phyloP scores from a whole-genome alignment of 2,797 vertebrate genomes.

The Salarias fasciatus region DNA sequence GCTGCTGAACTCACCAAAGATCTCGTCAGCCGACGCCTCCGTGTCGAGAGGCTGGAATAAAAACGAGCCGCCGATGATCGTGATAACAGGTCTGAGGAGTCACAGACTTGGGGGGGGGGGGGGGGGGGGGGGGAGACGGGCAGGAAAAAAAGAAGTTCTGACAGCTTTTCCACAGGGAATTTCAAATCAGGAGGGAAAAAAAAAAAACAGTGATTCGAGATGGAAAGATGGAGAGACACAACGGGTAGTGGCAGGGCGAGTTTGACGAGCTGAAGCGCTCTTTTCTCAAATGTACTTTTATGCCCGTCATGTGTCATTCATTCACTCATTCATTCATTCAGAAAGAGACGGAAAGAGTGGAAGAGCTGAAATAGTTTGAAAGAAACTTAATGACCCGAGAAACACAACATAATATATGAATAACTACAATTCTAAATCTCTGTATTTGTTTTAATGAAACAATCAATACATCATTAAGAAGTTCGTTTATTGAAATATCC shows the following conservation, averaged over 20 bases:
- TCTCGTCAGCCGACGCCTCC: conserved; percentile 16
- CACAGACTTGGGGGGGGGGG: conserved; percentile 12
- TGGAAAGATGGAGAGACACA: conserved; percentile 10
- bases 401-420: no score
- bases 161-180: conserved; percentile 46
- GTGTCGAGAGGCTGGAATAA: conserved; percentile 45
- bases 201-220: conserved; percentile 16
- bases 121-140: conserved; percentile 12
- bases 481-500: no score
- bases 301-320: neutral
- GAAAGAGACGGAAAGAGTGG: neutral
- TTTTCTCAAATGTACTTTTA: conserved; percentile 21
- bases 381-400: no score
- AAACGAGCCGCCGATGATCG: conserved; percentile 38
- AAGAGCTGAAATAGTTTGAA: no score
- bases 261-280: conserved; percentile 7
- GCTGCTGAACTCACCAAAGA: conserved; percentile 21
- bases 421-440: no score
- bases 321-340: neutral
- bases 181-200: conserved; percentile 17
- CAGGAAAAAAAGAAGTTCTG: conserved; percentile 29
- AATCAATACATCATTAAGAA: no score
- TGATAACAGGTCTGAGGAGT: conserved; percentile 54
- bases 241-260: conserved; percentile 2
- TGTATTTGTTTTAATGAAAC: no score